These are phyloP conservation scores for Crossocerus cetratus DNA, from an alignment of 2,888 invertebrate genomes.

Conservation along the genomic window DNA sequence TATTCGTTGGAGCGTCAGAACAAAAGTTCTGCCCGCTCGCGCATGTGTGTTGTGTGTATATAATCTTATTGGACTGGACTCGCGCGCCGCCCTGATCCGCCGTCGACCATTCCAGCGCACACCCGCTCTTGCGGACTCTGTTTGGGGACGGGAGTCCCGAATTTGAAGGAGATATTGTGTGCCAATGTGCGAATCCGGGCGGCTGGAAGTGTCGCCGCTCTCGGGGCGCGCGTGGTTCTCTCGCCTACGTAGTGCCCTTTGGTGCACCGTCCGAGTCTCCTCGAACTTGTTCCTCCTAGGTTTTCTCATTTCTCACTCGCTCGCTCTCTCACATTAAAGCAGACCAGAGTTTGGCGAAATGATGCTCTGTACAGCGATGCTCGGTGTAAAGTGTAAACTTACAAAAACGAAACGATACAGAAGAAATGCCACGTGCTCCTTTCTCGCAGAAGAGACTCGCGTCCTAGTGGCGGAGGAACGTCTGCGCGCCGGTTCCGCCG, in stretches of 20 bases:
- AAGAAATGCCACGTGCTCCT: slow-evolving; percentile 48
- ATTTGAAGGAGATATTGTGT: background rate
- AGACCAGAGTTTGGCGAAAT: slow-evolving; percentile 55
- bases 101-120: no score
- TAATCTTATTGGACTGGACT: slow-evolving; percentile 22
- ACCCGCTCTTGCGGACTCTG: no score
- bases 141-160: no score
- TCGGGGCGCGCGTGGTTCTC: background rate
- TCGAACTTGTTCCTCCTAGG: slow-evolving; percentile 25
- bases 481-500: slow-evolving; percentile 7
- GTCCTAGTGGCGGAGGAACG: slow-evolving; percentile 18
- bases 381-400: slow-evolving; percentile 50
- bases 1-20: slow-evolving; percentile 43
- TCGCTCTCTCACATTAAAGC: slow-evolving; percentile 44
- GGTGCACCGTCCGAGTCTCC: slow-evolving; percentile 24
- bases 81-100: no score
- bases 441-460: slow-evolving; percentile 22
- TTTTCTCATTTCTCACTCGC: background rate
- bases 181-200: background rate
- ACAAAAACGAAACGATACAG: slow-evolving; percentile 15
- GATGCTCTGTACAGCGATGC: slow-evolving; percentile 57
- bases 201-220: background rate
- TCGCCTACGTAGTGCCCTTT: slow-evolving; percentile 19
- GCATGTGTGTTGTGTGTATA: slow-evolving; percentile 25
- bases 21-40: slow-evolving; percentile 36